A percentile compares a stretch with the other conserved stretches of the same genome.
Evolutionary conservation across 2,113 vertebrate species (phyloP).

Genomic region (Ellobius talpinus): DNA sequence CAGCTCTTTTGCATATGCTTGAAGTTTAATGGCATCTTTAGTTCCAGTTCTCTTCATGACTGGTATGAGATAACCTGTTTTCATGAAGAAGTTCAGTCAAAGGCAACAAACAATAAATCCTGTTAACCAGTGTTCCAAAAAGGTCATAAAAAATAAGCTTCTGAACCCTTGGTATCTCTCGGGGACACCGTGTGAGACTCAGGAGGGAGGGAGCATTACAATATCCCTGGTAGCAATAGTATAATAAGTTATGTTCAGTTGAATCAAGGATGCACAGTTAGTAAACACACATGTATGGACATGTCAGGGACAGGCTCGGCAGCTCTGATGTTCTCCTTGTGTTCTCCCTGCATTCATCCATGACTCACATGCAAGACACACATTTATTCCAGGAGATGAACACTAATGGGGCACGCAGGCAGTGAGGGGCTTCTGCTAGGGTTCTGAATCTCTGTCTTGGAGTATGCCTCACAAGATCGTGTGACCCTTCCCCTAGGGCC

Average conservation of each 20-base stretch:
- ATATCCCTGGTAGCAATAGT: background rate
- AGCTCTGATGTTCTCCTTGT: background rate
- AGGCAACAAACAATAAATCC: background rate
- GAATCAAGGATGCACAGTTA: too few species aligned
- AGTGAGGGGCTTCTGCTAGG: background rate
- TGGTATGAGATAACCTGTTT: background rate
- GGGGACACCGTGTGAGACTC: fast-evolving
- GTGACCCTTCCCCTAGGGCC: background rate
- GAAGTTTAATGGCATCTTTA: background rate
- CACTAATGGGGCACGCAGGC: background rate
- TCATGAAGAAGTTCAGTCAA: background rate
- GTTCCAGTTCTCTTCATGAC: background rate
- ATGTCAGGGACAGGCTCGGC: background rate
- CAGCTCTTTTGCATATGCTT: background rate
- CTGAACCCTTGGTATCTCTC: too few species aligned
- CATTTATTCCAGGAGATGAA: background rate
- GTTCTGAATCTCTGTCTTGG: background rate
- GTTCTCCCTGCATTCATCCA: background rate
- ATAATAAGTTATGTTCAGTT: background rate
- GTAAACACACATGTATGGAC: fast-evolving
- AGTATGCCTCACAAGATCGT: background rate
- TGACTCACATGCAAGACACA: background rate
- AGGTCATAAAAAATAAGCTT: fast-evolving
- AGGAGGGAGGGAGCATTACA: too few species aligned
- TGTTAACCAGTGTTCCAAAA: fast-evolving